A percentile compares a stretch with the other conserved stretches of the same genome.
Conservation (phyloP, 2,797 vertebrate species). For the Sparidentex hasta region DNA sequence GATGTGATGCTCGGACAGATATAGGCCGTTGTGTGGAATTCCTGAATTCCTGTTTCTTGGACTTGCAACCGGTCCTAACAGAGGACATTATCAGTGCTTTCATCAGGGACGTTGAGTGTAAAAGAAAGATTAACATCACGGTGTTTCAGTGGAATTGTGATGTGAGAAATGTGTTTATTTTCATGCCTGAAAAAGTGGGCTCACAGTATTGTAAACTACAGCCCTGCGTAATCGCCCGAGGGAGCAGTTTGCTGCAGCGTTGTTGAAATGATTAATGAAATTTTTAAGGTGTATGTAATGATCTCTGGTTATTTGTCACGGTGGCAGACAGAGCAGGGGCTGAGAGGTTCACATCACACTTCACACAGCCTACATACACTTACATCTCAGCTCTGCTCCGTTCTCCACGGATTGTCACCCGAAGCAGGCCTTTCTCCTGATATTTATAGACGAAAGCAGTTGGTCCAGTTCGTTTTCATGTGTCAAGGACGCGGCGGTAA, state of each 20-base stretch:
- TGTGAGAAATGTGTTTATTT: constrained; percentile 10
- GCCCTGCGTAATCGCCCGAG: constrained; percentile 45
- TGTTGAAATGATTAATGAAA: constrained; percentile 68
- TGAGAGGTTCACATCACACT: constrained; percentile 18
- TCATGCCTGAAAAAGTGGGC: constrained; percentile 41
- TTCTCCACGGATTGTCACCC: not conserved
- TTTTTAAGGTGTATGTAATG: constrained; percentile 47
- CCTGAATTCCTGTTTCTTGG: constrained; percentile 58
- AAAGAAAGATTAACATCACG: not conserved
- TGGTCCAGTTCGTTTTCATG: constrained; percentile 31
- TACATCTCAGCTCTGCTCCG: not conserved
- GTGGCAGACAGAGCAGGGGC: constrained; percentile 31
- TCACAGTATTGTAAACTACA: constrained; percentile 28
- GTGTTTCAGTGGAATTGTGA: constrained; percentile 37
- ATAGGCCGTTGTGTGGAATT: constrained; percentile 62
- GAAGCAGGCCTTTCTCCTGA: constrained; percentile 16
- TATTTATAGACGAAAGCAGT: constrained; percentile 32
- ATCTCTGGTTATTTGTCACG: constrained; percentile 50
- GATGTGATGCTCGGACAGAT: constrained; percentile 63
- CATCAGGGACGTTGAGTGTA: not conserved
- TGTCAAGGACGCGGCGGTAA: constrained; percentile 61
- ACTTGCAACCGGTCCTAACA: constrained; percentile 25
- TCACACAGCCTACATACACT: constrained; percentile 4
- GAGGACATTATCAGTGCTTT: constrained; percentile 23
- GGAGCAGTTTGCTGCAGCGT: constrained; percentile 56